A percentile compares a stretch with the other conserved stretches of the same genome.
phyloP scores from a whole-genome alignment of 2,797 vertebrate species.

The Perodicticus potto region DNA sequence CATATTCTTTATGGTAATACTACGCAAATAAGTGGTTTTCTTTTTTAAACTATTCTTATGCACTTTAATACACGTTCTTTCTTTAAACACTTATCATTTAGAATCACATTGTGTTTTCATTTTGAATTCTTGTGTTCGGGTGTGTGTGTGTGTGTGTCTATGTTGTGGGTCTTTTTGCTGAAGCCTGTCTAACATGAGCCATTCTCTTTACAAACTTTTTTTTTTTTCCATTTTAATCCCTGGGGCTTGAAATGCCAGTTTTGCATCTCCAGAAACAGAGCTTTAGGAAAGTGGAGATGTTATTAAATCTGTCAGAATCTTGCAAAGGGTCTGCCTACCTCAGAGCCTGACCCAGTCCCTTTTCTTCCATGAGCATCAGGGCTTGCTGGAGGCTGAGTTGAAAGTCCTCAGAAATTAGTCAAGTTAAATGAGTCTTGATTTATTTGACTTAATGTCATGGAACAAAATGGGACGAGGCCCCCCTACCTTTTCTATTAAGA shows the following conservation, averaged over 20 bases:
- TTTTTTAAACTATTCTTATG: slow-evolving; percentile 57
- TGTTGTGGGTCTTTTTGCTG: slow-evolving; percentile 32
- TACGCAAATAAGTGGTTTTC: slow-evolving; percentile 37
- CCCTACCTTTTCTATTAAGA: slow-evolving; percentile 55
- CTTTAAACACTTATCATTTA: slow-evolving; percentile 22
- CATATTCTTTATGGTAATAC: slow-evolving; percentile 5
- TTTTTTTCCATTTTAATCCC: neutral
- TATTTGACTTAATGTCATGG: neutral
- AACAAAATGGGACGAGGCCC: slow-evolving; percentile 3
- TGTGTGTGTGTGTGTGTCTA: neutral
- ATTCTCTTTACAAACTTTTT: slow-evolving; percentile 15
- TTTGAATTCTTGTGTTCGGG: neutral
- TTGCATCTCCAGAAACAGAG: slow-evolving; percentile 6
- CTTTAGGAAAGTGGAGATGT: neutral
- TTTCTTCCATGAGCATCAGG: neutral
- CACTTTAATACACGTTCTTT: slow-evolving; percentile 32
- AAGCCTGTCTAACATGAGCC: slow-evolving; percentile 51
- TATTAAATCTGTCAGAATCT: slow-evolving; percentile 41
- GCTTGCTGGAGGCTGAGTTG: neutral
- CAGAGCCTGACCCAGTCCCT: neutral
- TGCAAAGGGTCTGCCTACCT: neutral
- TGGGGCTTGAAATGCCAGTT: slow-evolving; percentile 28
- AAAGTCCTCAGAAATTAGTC: slow-evolving; percentile 62
- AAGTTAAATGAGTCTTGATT: slow-evolving; percentile 39
- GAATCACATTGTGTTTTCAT: slow-evolving; percentile 42